A percentile compares a stretch with the other conserved stretches of the same genome.
These are phyloP conservation scores for Perithous albicinctus DNA, from an alignment of 2,888 invertebrate genomes.

Conservation along the genomic window DNA sequence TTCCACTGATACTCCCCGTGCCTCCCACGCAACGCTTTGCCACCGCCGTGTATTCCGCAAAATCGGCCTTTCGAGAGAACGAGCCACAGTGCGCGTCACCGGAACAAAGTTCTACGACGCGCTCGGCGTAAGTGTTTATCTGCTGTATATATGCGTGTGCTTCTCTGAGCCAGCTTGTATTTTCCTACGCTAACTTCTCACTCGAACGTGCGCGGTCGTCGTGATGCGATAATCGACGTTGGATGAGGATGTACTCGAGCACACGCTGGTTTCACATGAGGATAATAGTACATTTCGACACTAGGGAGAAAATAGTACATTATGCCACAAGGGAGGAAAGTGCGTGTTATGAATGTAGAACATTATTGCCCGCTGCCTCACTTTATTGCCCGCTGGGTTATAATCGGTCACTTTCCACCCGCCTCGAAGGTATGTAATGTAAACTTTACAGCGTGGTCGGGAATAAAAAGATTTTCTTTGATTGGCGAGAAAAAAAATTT, in stretches of 20 bases:
- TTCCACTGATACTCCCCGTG: slow-evolving; percentile 32
- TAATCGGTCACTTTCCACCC: too few relatives aligned
- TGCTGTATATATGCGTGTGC: background rate
- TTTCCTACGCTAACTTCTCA: slow-evolving; percentile 21
- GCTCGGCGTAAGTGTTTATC: background rate
- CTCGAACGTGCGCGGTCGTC: slow-evolving; percentile 18
- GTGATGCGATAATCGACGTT: slow-evolving; percentile 43
- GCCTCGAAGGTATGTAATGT: too few relatives aligned
- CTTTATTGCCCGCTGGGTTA: too few relatives aligned
- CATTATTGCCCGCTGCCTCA: too few relatives aligned
- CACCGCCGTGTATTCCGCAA: slow-evolving; percentile 45
- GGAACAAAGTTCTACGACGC: slow-evolving; percentile 55
- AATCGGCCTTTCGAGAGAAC: slow-evolving; percentile 35
- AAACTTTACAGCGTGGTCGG: too few relatives aligned
- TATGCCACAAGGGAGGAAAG: too few relatives aligned
- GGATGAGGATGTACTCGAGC: slow-evolving; percentile 31
- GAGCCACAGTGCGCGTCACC: slow-evolving; percentile 47
- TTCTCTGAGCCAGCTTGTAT: background rate
- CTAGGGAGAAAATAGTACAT: too few relatives aligned
- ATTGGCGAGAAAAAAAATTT: too few relatives aligned
- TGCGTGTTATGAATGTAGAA: too few relatives aligned
- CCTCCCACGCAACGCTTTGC: slow-evolving; percentile 19
- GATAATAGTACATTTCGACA: too few relatives aligned
- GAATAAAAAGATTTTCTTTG: too few relatives aligned
- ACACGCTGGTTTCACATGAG: slow-evolving; percentile 32